Percentiles rank a stretch among this genome's conserved stretches.
Conservation (phyloP, 2,797 vertebrate species). For the Artibeus jamaicensis region DNA sequence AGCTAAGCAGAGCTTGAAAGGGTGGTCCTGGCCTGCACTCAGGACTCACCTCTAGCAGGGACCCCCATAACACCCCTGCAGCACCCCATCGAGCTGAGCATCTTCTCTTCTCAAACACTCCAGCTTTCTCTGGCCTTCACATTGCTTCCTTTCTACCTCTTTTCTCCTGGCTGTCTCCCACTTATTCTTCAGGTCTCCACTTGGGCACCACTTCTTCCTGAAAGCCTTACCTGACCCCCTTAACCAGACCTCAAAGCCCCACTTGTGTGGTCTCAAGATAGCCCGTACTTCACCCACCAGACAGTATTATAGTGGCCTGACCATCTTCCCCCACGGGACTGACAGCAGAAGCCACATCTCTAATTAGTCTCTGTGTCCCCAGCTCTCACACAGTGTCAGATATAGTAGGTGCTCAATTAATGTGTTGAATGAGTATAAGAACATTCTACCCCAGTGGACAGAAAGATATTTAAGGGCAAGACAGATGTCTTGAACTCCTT, state of each 20-base stretch:
- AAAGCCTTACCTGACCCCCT: neutral
- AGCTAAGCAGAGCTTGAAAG: neutral
- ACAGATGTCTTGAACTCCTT: neutral
- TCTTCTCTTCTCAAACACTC: neutral
- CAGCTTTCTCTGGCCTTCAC: neutral
- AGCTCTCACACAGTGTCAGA: neutral
- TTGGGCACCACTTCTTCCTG: neutral
- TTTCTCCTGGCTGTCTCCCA: neutral
- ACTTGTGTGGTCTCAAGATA: neutral
- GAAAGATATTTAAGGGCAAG: neutral
- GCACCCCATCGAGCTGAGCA: neutral
- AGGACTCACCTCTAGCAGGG: neutral
- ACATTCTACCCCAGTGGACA: neutral
- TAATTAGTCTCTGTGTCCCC: neutral
- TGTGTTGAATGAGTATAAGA: neutral
- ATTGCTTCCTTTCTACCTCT: neutral
- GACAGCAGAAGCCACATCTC: neutral
- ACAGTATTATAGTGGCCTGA: too few species aligned
- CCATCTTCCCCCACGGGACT: neutral
- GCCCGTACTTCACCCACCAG: neutral
- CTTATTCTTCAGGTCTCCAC: neutral
- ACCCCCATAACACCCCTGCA: fast-evolving
- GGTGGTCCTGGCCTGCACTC: neutral
- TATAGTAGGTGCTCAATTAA: neutral
- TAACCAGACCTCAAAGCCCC: neutral